Evolutionary conservation across 2,113 vertebrate species (phyloP), one percentile per base, ranked within the genome.

Genomic region (Salvelinus fontinalis): DNA sequence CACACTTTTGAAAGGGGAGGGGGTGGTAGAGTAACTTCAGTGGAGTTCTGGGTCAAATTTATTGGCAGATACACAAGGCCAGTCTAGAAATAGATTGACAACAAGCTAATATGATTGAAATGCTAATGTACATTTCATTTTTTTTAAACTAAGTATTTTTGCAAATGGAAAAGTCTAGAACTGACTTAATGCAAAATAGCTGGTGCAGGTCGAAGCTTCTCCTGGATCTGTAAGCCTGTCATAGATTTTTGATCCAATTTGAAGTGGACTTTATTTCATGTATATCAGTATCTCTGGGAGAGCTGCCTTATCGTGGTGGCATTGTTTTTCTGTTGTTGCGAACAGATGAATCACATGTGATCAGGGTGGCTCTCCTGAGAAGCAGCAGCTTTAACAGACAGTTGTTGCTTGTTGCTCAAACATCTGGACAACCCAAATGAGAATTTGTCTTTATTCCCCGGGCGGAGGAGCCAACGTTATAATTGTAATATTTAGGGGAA

Each of bases 331-430:
- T 81, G 67, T 71, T 73, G 62, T 68, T 78, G 54, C 71, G 81
- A 83, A 70, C 84, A 83, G 80, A 86, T 75, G 80, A 85, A 67
- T 67, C 69, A 54, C 67, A 75, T 79, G 77, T 70, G 70, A 76
- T 85, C 75, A 39, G 64, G 5, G 24, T 74, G 65, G 31, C 27
- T 83, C 82, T 86, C 85, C 68, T 71, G 84, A 89, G 84, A 76
- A 84, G 57, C 67, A 67, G 68, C 81, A 83, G 85, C 75, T 87
- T 82, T 87, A 54, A 67, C 71, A 85, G 66, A 83, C 90, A 90
- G 91, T 92, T 91, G 89, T 90, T 91, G 85, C 88, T 88, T 49
- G 69, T 81, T 81, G 79, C 80, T 77, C 65, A 71, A 92, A 92
- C 91, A 93, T 92, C 91, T 92, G 92, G 87, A 84, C 4, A 22